phyloP scores from a whole-genome alignment of 1,140 invertebrate species.

The Psilanteris sp. region DNA sequence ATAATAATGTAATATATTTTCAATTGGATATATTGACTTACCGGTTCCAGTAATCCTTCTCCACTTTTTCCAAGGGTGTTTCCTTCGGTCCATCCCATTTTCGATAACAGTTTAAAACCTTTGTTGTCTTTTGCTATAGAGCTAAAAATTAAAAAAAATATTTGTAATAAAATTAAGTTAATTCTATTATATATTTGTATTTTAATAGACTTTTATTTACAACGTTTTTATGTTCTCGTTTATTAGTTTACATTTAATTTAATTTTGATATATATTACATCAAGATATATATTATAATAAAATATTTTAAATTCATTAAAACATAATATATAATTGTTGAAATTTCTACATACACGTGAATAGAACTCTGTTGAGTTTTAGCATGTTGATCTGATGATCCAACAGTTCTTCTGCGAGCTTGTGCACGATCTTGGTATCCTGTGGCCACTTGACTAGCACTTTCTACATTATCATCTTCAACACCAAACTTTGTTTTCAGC shows the following conservation, averaged over 20 bases:
- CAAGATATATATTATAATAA: no score
- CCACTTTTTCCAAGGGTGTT: constrained; percentile 88
- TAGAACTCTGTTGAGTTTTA: constrained; percentile 89
- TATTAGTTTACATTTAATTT: no score
- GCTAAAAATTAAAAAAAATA: constrained; percentile 77
- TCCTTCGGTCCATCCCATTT: constrained; percentile 96
- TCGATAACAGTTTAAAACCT: constrained; percentile 92
- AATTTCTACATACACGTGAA: constrained; percentile 84
- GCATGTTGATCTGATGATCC: constrained; percentile 91
- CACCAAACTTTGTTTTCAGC: constrained; percentile 90
- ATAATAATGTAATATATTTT: no score
- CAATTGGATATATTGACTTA: constrained; percentile 84
- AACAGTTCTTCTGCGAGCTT: constrained; percentile 85
- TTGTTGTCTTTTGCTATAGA: constrained; percentile 89
- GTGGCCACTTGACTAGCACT: constrained; percentile 70
- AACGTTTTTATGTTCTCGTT: no score
- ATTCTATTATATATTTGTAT: no score
- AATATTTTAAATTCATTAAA: no score
- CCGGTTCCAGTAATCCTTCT: constrained; percentile 88
- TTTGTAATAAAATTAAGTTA: no score
- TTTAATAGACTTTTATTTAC: no score
- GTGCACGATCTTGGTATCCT: constrained; percentile 89
- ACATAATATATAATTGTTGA: no score
- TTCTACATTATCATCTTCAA: constrained; percentile 81
- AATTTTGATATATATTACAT: no score